Percentiles rank a stretch among this genome's conserved stretches.
phyloP scores from a whole-genome alignment of 2,113 vertebrate species.

The Varanus komodoensis region DNA sequence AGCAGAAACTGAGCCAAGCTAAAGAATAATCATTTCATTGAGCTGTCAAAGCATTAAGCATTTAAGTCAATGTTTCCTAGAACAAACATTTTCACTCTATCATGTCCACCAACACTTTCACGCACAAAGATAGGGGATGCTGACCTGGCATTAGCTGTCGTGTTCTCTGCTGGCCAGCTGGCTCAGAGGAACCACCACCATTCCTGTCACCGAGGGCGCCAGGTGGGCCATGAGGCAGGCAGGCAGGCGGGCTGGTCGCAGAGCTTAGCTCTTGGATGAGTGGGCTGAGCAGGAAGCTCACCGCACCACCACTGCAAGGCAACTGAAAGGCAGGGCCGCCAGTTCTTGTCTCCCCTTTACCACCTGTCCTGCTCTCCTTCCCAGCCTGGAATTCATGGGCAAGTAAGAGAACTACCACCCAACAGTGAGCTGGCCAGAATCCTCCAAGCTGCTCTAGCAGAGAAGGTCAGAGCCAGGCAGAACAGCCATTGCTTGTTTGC shows the following conservation, averaged over 20 bases:
- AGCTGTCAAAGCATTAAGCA: background rate
- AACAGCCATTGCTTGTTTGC: background rate
- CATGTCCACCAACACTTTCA: background rate
- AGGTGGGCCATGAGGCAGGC: too few species aligned
- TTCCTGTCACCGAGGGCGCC: background rate
- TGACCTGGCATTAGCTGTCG: background rate
- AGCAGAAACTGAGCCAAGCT: background rate
- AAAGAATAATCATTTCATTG: background rate
- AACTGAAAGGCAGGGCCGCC: background rate
- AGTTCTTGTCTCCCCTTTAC: background rate
- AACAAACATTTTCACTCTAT: background rate
- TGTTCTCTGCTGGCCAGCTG: background rate
- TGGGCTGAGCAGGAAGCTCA: too few species aligned
- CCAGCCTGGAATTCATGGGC: background rate
- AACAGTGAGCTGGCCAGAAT: background rate
- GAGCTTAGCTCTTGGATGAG: too few species aligned
- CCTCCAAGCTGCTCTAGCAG: background rate
- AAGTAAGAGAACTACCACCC: background rate
- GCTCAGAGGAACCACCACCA: background rate
- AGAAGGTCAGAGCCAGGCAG: background rate
- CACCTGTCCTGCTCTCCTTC: background rate
- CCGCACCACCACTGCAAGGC: background rate
- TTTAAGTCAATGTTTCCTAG: background rate
- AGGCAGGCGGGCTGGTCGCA: background rate
- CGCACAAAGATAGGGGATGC: background rate